Base-by-base conservation (phyloP, 1,140 invertebrate species). In the Polypedilum pembai region DNA sequence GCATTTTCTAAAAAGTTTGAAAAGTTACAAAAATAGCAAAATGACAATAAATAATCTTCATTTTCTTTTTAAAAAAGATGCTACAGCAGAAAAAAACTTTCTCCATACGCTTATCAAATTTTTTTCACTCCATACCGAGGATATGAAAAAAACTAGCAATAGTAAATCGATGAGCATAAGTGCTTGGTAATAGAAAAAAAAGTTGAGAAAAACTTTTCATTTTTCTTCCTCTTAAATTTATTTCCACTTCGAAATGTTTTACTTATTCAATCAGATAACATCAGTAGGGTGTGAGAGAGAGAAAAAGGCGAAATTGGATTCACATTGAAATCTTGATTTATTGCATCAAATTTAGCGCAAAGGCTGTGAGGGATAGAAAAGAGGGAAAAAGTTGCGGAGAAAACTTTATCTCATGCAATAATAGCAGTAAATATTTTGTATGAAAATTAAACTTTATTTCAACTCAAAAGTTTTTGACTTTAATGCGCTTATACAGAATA, bases 321-420 rank as follows among this genome's bases (percentile, higher is more conserved):
- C 17, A 21, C 17, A 20, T 18, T 20, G 65, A 69, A 69, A 69
- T 69, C 65, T 69, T 69, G 65, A 69, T 69, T 69, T 69, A 69
- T 69, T 69, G 20, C 65, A 69, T 69, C 20, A 20, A 69, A 69
- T 69, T 69, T 69, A 69, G 65, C n/a, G 17, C 4, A 21, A 69
- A 21, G 15, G 17, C 8, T 20, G 65, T 69, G 65, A 69, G 17
- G 10, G 65, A 69, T n/a, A 20, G 65, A 69, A 69, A 69, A 21
- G 18, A 21, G 4, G 17, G n/a, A n/a, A n/a, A 56, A 1, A 8
- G 45, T 15, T 1, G 8, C 2, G n/a, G 65, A 21, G 1, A 15
- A 56, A 56, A 56, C 12, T 56, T 56, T 56, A 56, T 56, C 24
- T 33, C 45, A 56, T 56, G 3, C 45, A 56, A 56, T n/a, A n/a